Evolutionary conservation across 2,113 vertebrate species (phyloP).

Genomic region (Macrotis lagotis): DNA sequence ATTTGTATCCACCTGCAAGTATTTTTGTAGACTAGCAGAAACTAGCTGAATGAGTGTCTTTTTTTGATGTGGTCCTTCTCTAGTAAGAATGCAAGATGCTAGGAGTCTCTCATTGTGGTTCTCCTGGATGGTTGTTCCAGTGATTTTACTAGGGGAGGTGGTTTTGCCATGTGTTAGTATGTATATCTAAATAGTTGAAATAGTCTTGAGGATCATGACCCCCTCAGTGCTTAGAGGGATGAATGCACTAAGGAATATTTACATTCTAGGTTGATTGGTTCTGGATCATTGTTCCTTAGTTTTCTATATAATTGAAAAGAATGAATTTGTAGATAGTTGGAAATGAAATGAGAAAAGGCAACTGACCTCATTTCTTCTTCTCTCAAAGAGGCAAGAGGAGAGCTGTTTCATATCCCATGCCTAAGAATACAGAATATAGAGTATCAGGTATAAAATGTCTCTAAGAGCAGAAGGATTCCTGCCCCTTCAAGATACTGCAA

Average conservation of each 20-base stretch:
- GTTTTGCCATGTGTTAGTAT: not conserved
- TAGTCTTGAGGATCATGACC: not conserved
- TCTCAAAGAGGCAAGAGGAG: not conserved
- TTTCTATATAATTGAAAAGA: slow-evolving; percentile 5
- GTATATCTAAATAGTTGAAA: not conserved
- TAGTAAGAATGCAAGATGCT: not conserved
- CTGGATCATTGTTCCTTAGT: not conserved
- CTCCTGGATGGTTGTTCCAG: not conserved
- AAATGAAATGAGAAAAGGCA: not conserved
- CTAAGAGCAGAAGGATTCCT: not conserved
- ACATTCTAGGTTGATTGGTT: not conserved
- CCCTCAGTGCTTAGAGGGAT: not conserved
- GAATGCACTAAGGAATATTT: not conserved
- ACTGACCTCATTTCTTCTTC: not conserved
- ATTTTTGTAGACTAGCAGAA: not conserved
- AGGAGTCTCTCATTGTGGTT: not conserved
- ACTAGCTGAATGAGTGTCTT: not conserved
- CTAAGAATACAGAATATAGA: not conserved
- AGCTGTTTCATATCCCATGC: not conserved
- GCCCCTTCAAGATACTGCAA: not conserved
- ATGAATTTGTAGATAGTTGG: not conserved
- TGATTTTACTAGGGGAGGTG: not conserved
- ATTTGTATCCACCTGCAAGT: not conserved
- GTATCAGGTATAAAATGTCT: not conserved
- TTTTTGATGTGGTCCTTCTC: not conserved